Conservation (phyloP, 2,113 vertebrate genomes). For the Amphiprion ocellaris region DNA sequence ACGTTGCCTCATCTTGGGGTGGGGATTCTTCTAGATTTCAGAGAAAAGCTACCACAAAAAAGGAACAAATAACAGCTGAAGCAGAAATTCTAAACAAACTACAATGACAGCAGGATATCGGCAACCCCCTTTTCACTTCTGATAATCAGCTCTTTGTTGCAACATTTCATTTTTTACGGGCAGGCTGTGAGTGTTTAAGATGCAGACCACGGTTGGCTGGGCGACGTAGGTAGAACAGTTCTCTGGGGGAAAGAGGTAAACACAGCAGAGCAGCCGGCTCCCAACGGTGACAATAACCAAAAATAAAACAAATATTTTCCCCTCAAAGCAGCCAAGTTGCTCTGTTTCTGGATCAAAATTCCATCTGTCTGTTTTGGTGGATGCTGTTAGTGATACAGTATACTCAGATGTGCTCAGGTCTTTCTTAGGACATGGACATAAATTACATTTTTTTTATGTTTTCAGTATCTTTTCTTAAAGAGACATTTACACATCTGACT, state of each 20-base stretch:
- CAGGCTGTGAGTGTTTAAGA: conserved; percentile 43
- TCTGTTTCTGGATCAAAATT: conserved; percentile 28
- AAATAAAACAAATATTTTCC: conserved; percentile 50
- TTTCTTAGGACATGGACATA: not conserved
- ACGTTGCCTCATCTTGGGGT: not conserved
- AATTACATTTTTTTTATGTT: too few species aligned
- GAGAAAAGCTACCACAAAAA: conserved; percentile 1
- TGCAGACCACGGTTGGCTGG: conserved; percentile 45
- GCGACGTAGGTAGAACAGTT: conserved; percentile 63
- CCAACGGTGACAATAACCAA: conserved; percentile 51
- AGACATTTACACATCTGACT: too few species aligned
- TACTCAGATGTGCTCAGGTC: not conserved
- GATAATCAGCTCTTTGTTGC: conserved; percentile 29
- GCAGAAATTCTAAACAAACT: not conserved
- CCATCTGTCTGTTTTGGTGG: not conserved
- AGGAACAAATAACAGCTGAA: not conserved
- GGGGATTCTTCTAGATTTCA: conserved; percentile 7
- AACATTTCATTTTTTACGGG: conserved; percentile 27
- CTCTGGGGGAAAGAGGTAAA: conserved; percentile 58
- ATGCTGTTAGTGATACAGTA: not conserved
- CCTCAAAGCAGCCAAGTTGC: conserved; percentile 15
- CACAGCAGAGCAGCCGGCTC: conserved; percentile 57
- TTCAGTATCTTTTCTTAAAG: too few species aligned
- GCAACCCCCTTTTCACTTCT: conserved; percentile 7
- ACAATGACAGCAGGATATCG: not conserved